Evolutionary conservation across 2,888 invertebrate species (phyloP).

Genomic region (Celastrina argiolus): DNA sequence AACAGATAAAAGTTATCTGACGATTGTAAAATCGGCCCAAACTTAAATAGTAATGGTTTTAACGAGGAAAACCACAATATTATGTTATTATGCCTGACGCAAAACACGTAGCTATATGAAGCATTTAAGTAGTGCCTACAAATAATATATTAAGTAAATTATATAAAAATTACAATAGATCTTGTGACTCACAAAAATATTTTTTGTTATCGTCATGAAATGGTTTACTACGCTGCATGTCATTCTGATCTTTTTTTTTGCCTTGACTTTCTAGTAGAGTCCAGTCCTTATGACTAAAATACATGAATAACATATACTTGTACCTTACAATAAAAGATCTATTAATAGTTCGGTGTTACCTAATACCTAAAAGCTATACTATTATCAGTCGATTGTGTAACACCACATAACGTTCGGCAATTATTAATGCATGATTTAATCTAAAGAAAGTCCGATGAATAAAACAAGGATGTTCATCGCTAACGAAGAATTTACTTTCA

Average conservation of each 20-base stretch:
- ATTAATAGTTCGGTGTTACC: neutral
- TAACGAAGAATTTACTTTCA: neutral
- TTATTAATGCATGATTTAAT: slow-evolving; percentile 7
- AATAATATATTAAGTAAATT: too few species aligned
- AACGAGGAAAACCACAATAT: neutral
- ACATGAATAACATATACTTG: neutral
- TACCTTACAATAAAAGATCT: neutral
- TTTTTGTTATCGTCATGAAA: too few species aligned
- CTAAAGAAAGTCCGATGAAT: neutral
- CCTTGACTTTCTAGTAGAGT: too few species aligned
- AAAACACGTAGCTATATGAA: neutral
- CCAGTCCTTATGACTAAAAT: too few species aligned
- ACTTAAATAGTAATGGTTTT: too few species aligned
- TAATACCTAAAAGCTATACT: neutral
- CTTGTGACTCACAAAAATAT: too few species aligned
- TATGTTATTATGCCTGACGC: neutral
- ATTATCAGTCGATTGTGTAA: neutral
- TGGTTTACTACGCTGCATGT: too few species aligned
- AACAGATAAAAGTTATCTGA: too few species aligned
- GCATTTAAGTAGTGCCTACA: too few species aligned
- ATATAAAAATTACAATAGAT: too few species aligned
- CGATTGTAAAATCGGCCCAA: too few species aligned
- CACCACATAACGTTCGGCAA: neutral
- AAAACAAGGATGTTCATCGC: neutral
- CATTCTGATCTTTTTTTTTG: too few species aligned